These are phyloP conservation scores for Ceratina calcarata DNA, from an alignment of 1,140 invertebrate species.

Conservation along the genomic window DNA sequence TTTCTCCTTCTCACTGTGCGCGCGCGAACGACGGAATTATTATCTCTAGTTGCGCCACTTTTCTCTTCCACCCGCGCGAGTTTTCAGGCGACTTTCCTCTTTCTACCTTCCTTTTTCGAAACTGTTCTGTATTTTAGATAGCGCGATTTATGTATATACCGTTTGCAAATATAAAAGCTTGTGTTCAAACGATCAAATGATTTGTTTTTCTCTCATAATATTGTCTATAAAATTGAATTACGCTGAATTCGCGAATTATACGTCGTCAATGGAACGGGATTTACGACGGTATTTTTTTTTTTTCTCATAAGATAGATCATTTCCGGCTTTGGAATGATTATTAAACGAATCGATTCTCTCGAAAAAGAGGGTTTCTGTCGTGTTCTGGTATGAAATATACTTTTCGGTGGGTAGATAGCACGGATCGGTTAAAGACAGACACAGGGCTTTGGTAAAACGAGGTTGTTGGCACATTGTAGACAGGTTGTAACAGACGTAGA, in stretches of 20 bases:
- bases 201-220: neutral
- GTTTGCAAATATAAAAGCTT: neutral
- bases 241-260: neutral
- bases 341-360: constrained; percentile 19
- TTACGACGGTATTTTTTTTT: neutral
- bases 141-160: neutral
- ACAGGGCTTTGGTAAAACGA: constrained; percentile 65
- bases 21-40: neutral
- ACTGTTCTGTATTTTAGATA: neutral
- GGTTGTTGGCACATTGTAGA: constrained; percentile 71
- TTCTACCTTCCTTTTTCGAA: constrained; percentile 26
- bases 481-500: constrained; percentile 82
- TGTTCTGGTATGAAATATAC: constrained; percentile 44
- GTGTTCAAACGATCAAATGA: neutral
- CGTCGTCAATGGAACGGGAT: neutral
- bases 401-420: constrained; percentile 61
- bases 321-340: constrained; percentile 13
- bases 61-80: constrained; percentile 5
- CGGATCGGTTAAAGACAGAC: constrained; percentile 71
- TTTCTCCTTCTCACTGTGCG: neutral
- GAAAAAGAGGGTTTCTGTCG: constrained; percentile 16
- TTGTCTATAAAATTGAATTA: neutral
- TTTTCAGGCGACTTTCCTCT: constrained; percentile 18
- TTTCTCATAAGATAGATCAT: neutral
- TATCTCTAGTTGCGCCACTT: constrained; percentile 11